Base-by-base conservation (phyloP, 2,113 vertebrate species). In the Bos indicus region DNA sequence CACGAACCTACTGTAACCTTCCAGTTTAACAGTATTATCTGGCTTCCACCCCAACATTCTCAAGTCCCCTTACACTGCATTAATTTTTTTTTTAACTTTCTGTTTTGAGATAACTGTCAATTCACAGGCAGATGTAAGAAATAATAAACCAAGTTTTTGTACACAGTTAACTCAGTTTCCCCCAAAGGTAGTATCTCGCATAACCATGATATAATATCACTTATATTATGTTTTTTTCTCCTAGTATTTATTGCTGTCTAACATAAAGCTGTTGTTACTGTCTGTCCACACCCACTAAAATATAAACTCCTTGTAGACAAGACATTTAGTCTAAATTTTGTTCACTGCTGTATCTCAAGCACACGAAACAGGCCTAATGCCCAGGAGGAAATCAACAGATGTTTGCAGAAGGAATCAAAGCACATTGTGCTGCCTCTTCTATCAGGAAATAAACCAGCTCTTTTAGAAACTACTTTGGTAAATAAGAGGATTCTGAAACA, bases 401-500 rank as follows among this genome's bases (percentile, higher is more conserved):
- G 51, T 17, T 19, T 51, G 7, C 1, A 84, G 21, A 93, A 59
- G 40, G 40, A 91, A 56, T 57, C 74, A 78, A 95, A 94, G 48
- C 36, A 92, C 13, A 91, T 0, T 83, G 59, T 14, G 81, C 60
- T 57, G 48, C 23, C 21, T 85, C 80, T 88, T 91, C 86, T n/a
- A 88, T 88, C 43, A 81, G 54, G 23, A 95, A 96, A 71, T 0
- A 85, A 21, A 94, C 40, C 33, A 94, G 52, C 28, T 62, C 64
- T 94, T 86, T 85, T 54, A 96, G 91, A 95, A 56, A 84, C 30
- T 64, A 88, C n/a, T 1, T 43, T 86, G 52, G 43, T 62, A 97
- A 94, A 43, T 48, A 84, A 90, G 43, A 89, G 25, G 26, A 98
- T 74, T 84, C 71, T 88, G 71, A 96, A 95, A 94, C 67, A 95